Evolutionary conservation across 2,797 vertebrate genomes (phyloP).

Genomic region (Hipposideros larvatus): DNA sequence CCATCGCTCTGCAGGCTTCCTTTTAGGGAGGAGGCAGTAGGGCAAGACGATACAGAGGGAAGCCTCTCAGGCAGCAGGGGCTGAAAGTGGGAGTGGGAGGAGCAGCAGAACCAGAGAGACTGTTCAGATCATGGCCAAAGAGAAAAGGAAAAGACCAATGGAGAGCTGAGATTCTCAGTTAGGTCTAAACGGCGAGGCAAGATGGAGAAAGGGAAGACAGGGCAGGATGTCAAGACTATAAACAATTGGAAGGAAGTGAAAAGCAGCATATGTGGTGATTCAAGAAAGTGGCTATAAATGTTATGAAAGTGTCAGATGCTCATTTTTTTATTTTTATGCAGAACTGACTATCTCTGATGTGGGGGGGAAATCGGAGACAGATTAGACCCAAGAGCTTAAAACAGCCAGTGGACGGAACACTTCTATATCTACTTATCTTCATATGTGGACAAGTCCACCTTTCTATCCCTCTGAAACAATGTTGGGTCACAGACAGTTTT

Average conservation of each 20-base stretch:
- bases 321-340: conserved; percentile 4
- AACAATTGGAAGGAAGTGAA: not conserved
- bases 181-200: not conserved
- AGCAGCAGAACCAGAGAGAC: not conserved
- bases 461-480: not conserved
- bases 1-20: not conserved
- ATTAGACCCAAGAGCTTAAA: not conserved
- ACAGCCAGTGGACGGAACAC: not conserved
- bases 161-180: not conserved
- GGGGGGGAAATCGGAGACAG: not conserved
- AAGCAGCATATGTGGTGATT: not conserved
- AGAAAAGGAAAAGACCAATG: not conserved
- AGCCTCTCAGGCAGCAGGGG: not conserved
- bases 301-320: not conserved
- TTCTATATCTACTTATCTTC: not conserved
- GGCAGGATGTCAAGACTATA: not conserved
- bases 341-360: not conserved
- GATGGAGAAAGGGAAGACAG: not conserved
- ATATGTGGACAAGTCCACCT: not conserved
- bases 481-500: not conserved
- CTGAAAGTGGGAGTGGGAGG: not conserved
- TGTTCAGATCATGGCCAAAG: not conserved
- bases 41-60: not conserved
- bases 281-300: not conserved
- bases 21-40: not conserved